A percentile compares a stretch with the other conserved stretches of the same genome.
Evolutionary conservation across 2,888 invertebrate species (phyloP).

Genomic region (Oligia strigilis): DNA sequence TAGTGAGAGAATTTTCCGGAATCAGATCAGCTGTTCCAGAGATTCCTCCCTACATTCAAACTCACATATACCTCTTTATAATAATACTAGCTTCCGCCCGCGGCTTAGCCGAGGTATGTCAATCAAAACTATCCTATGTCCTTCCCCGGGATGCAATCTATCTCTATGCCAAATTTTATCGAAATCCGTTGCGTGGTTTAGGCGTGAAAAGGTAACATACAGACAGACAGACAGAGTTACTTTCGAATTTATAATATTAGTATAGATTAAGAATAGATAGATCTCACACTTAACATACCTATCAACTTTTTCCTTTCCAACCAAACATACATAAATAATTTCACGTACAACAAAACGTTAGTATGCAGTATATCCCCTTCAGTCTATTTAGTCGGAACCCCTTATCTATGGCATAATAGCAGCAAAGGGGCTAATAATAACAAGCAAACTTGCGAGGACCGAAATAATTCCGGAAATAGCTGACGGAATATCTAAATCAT

Average conservation of each 20-base stretch:
- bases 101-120: too few species aligned
- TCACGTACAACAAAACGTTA: not conserved
- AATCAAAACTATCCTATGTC: too few species aligned
- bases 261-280: not conserved
- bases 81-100: too few species aligned
- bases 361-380: conserved; percentile 19
- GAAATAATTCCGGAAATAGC: conserved; percentile 67
- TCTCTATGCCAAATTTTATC: too few species aligned
- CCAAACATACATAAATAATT: not conserved
- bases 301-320: not conserved
- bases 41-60: not conserved
- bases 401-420: conserved; percentile 54
- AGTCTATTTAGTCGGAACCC: conserved; percentile 26
- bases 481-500: conserved; percentile 67
- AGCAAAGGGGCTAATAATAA: conserved; percentile 59
- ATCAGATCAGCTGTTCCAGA: not conserved
- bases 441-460: conserved; percentile 49
- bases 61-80: not conserved
- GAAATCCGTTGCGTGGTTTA: too few species aligned
- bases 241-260: too few species aligned
- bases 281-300: not conserved
- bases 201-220: too few species aligned
- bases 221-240: too few species aligned
- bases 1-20: not conserved
- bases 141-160: too few species aligned